These are phyloP conservation scores for Drosophila cardini DNA, from an alignment of 1,140 invertebrate species.

Conservation along the genomic window DNA sequence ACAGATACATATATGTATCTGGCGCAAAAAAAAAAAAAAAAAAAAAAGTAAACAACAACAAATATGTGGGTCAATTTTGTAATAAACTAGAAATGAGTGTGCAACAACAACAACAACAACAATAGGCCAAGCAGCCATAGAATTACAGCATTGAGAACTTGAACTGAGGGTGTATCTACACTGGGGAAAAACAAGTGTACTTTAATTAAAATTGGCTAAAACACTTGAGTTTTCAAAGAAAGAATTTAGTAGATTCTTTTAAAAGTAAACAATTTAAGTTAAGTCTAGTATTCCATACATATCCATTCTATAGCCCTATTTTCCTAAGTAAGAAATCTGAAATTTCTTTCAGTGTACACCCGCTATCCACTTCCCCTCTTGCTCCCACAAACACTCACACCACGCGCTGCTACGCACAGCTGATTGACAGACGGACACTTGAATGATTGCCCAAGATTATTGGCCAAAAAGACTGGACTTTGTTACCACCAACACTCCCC, in stretches of 20 bases:
- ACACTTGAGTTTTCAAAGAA: too few relatives aligned
- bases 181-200: too few relatives aligned
- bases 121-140: conserved; percentile 37
- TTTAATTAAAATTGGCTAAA: too few relatives aligned
- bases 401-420: too few relatives aligned
- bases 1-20: conserved; percentile 16
- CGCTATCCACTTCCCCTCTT: not conserved
- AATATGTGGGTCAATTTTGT: conserved; percentile 82
- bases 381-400: conserved; percentile 17
- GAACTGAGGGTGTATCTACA: conserved; percentile 4
- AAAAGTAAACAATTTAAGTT: too few relatives aligned
- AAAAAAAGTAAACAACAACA: conserved; percentile 43
- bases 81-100: conserved; percentile 70
- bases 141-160: conserved; percentile 47
- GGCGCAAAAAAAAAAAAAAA: conserved; percentile 18
- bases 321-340: too few relatives aligned
- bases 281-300: too few relatives aligned
- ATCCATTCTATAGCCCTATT: too few relatives aligned
- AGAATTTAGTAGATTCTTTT: too few relatives aligned
- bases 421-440: conserved; percentile 59
- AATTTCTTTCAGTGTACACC: too few relatives aligned
- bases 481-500: not conserved
- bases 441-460: conserved; percentile 43
- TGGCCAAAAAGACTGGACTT: conserved; percentile 7
- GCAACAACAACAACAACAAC: conserved; percentile 27